Base-by-base conservation (phyloP, 2,113 vertebrate genomes). In the Burhinus oedicnemus region DNA sequence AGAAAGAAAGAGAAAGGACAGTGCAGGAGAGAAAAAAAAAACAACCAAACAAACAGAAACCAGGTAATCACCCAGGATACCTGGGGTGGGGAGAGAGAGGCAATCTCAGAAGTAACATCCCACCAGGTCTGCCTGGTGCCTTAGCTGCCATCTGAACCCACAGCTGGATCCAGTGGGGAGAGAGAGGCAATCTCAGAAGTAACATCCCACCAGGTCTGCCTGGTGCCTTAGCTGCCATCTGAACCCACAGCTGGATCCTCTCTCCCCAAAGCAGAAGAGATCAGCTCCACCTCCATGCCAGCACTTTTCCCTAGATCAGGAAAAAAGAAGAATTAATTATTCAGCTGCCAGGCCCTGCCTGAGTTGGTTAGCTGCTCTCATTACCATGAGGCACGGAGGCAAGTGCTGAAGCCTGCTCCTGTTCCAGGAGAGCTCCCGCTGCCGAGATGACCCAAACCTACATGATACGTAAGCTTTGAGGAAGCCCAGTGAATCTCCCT, bases 31-130 rank as follows among this genome's bases (percentile, higher is more conserved):
- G 29, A 11, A 64, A 62, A 16, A 8, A 17, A 21, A 20, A 22
- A 8, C 25, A 27, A 38, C 15, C 3, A 16, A 54, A 7, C 1
- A 3, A 20, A 51, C 42, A 34, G n/a, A 64, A 57, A 26, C 15
- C 66, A 36, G 11, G 26, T 83, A 69, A 57, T 79, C 19, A 74
- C 17, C 5, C 58, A 61, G 45, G n/a, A 11, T 54, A 72, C 26
- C 34, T 1, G 1, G 10, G 1, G 10, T 2, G 7, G 8, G 19
- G 5, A 71, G 8, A 55, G n/a, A 89, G 18, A 77, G 4, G 5
- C 30, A 47, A 6, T 16, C 34, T 52, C 79, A 42, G 21, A 70
- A 51, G 8, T 5, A 52, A 34, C 36, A 5, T 54, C 51, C 38
- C n/a, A 30, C 11, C 8, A 8, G 6, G 8, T 44, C 22, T 70